Base-by-base conservation (phyloP, 2,113 vertebrate genomes). In the Nothocercus julius region DNA sequence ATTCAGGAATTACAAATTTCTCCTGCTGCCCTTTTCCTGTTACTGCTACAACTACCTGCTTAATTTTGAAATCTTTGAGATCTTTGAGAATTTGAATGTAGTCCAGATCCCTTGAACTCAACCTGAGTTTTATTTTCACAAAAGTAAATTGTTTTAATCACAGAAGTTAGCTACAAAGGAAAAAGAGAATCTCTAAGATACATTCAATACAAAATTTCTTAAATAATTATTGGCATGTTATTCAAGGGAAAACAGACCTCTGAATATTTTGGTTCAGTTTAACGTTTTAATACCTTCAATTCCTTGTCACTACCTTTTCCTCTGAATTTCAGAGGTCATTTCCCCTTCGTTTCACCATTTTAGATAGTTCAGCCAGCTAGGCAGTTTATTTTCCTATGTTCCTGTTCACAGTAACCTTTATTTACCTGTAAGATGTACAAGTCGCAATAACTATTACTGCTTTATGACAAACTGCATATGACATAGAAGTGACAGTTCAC, bases 251-350 rank as follows among this genome's bases (percentile, higher is more conserved):
- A 27, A 24, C 4, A 47, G 36, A 20, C 17, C 38, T 4, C 15
- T 28, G 28, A 92, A 49, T 58, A 24, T 4, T 58, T 49, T 81
- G 16, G 11, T 92, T 68, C 0, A 0, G 3, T 4, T 68, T 68
- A 49, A 38, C 34, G 38, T 3, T 34, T 74, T 64, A 45, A 16
- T 61, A 44, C 12, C 13, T 56, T 38, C 27, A 77, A 30, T 17
- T 53, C 81, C 45, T 82, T 25, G 20, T 22, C 9, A 30, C 7
- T 67, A 5, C 13, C 8, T 66, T 70, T 7, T 84, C 7, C 22
- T 64, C 21, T 62, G 34, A 58, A 70, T 79, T 63, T 63, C 18
- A 79, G 32, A 79, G 32, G 4, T 79, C 36, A 32, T 76, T 83
- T 86, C 18, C 21, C 4, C 25, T 4, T 47, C 13, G 8, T 79